Percentiles rank a stretch among this genome's conserved stretches.
Evolutionary conservation across 1,140 invertebrate species (phyloP).

Genomic region (Helicoverpa armigera): DNA sequence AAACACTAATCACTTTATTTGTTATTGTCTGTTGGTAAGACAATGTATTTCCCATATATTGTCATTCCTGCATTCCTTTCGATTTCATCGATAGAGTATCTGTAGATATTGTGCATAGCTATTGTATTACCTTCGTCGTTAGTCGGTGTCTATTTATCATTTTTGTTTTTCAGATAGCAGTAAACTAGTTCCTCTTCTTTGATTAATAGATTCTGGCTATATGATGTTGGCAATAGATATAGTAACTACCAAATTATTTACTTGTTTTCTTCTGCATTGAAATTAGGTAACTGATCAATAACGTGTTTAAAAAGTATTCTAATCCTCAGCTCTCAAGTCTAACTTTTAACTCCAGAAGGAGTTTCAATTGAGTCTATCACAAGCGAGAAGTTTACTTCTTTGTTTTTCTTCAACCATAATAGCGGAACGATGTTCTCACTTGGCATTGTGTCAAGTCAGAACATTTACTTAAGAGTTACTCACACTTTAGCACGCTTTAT

Average conservation of each 20-base stretch:
- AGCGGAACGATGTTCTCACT: neutral
- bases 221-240: no score
- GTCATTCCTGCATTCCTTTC: neutral
- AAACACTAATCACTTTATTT: neutral
- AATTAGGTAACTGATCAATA: no score
- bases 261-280: no score
- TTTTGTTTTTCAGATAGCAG: no score
- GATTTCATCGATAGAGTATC: neutral
- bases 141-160: no score
- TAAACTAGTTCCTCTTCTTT: neutral
- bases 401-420: neutral
- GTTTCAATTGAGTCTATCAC: no score
- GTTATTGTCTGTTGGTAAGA: conserved; percentile 8
- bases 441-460: neutral
- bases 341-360: no score
- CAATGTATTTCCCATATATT: conserved; percentile 10
- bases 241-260: no score
- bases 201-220: neutral
- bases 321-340: no score
- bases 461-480: neutral
- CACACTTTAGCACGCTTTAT: neutral
- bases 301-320: no score
- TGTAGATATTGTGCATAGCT: neutral
- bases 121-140: neutral
- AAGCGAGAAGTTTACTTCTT: no score